These are phyloP conservation scores for Chloroceryle inda DNA, from an alignment of 2,797 vertebrate genomes.

Conservation along the genomic window DNA sequence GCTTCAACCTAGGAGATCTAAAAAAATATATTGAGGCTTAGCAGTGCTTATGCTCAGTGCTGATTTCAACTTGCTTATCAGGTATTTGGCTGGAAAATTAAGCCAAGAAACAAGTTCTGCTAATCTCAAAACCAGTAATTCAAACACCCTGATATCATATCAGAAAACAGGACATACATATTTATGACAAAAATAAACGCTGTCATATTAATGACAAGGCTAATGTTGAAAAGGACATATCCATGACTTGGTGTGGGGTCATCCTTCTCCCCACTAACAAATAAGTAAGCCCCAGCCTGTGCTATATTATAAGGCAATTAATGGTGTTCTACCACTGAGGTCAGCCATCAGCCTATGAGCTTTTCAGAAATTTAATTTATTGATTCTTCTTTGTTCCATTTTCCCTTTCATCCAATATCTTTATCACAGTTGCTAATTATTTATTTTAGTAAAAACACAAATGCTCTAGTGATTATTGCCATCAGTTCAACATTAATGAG, in stretches of 20 bases:
- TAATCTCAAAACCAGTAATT: slow-evolving; percentile 9
- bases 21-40: neutral
- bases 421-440: slow-evolving; percentile 24
- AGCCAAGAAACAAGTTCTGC: slow-evolving; percentile 39
- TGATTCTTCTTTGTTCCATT: slow-evolving; percentile 31
- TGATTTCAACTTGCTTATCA: slow-evolving; percentile 49
- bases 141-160: neutral
- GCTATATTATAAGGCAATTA: neutral
- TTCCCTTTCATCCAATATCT: neutral
- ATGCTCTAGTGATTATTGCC: slow-evolving; percentile 29
- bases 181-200: neutral
- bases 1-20: neutral
- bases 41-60: neutral
- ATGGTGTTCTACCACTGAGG: neutral
- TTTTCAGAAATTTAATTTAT: slow-evolving; percentile 24
- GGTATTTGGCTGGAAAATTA: slow-evolving; percentile 41
- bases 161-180: neutral
- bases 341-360: neutral
- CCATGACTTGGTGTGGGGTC: neutral
- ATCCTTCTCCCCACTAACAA: neutral
- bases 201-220: neutral
- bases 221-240: neutral
- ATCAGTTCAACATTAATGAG: slow-evolving; percentile 43
- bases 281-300: neutral
- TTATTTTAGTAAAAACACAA: slow-evolving; percentile 60